A percentile compares a stretch with the other conserved stretches of the same genome.
These are phyloP conservation scores for Acrocephalus arundinaceus DNA, from an alignment of 2,113 vertebrate genomes.

Conservation along the genomic window DNA sequence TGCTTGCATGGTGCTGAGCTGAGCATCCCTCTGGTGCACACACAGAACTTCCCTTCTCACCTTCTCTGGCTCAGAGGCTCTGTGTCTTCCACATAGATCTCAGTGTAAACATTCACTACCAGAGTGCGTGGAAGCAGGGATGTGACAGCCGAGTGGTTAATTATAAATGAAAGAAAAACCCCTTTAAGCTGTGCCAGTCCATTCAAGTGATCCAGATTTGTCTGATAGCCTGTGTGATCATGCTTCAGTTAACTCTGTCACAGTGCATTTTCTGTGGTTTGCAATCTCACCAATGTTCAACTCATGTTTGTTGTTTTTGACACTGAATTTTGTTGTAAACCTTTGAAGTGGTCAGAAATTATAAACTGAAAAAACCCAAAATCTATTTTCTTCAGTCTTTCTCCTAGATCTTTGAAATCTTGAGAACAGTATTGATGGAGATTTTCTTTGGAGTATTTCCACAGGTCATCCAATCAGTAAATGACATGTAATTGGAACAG, in stretches of 20 bases:
- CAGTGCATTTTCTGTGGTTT: constrained; percentile 7
- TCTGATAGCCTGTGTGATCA: constrained; percentile 43
- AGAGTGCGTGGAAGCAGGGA: neutral
- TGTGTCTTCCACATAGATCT: neutral
- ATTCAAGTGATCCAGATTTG: constrained; percentile 50
- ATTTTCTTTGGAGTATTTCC: neutral
- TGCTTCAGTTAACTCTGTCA: constrained; percentile 51
- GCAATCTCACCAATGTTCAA: neutral
- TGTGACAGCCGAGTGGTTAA: constrained; percentile 49
- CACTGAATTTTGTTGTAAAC: neutral
- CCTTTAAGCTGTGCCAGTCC: constrained; percentile 19
- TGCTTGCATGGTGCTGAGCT: neutral
- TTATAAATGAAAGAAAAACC: constrained; percentile 61
- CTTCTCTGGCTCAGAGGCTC: neutral
- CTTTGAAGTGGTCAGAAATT: constrained; percentile 1
- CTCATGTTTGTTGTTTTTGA: neutral
- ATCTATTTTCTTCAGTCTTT: neutral
- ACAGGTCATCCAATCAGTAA: neutral
- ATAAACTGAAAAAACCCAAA: neutral
- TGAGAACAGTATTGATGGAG: neutral
- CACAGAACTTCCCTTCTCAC: neutral
- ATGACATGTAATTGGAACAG: neutral
- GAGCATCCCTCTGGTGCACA: neutral
- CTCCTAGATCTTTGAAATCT: neutral
- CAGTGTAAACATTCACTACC: neutral